These are phyloP conservation scores for Laticauda laticaudata DNA, from an alignment of 2,113 vertebrate species.

Conservation along the genomic window DNA sequence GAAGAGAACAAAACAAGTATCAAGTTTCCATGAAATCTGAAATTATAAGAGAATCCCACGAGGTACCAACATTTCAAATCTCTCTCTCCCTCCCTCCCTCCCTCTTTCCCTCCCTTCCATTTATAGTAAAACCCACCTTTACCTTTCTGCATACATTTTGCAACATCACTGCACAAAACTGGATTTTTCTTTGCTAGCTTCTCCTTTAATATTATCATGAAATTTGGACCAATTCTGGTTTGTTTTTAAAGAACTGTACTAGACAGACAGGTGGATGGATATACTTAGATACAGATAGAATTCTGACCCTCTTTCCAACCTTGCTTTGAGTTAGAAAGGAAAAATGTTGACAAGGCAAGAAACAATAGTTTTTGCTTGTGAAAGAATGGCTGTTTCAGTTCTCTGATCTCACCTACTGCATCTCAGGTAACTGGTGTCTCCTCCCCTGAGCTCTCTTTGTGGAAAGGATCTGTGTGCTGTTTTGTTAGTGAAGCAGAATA, in stretches of 20 bases:
- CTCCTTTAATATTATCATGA: background rate
- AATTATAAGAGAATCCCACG: background rate
- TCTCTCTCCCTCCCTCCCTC: too few species aligned
- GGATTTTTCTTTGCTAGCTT: background rate
- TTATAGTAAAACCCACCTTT: background rate
- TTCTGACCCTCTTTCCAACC: background rate
- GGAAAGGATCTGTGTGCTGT: background rate
- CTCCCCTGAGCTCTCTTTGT: background rate
- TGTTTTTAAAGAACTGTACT: background rate
- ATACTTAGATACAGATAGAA: background rate
- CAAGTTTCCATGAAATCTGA: background rate
- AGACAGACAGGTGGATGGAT: background rate
- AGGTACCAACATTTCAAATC: background rate
- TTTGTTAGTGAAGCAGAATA: background rate
- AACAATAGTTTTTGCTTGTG: background rate
- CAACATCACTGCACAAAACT: background rate
- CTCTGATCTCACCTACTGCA: background rate
- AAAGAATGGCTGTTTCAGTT: background rate
- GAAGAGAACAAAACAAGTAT: background rate
- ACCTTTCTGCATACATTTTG: background rate
- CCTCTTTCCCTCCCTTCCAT: background rate
- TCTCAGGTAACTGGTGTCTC: background rate
- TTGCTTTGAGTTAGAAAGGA: background rate
- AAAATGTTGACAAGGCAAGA: background rate
- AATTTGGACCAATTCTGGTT: background rate